phyloP scores from a whole-genome alignment of 2,888 invertebrate genomes.

The Lasioglossum malachurum region DNA sequence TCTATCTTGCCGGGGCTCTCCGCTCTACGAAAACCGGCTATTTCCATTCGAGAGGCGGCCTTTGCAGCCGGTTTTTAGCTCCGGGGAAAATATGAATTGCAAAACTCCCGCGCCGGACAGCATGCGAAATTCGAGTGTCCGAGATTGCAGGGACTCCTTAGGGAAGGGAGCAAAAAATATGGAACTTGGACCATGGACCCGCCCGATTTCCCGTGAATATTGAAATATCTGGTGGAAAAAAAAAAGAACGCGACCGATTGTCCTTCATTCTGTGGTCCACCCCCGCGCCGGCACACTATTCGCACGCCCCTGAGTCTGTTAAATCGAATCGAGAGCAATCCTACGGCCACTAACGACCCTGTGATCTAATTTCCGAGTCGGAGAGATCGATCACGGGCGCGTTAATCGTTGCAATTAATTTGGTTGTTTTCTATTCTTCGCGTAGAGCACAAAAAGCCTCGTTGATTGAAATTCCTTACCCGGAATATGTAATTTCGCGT shows the following conservation, averaged over 20 bases:
- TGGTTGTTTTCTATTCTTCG: too few relatives aligned
- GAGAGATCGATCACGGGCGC: background rate
- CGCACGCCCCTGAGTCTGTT: background rate
- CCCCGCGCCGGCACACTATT: background rate
- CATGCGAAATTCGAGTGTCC: slow-evolving; percentile 46
- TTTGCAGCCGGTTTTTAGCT: slow-evolving; percentile 33
- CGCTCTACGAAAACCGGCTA: slow-evolving; percentile 36
- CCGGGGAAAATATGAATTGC: slow-evolving; percentile 55
- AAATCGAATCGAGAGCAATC: background rate
- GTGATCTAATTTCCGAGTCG: background rate
- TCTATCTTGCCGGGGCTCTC: slow-evolving; percentile 32
- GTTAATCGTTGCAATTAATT: background rate
- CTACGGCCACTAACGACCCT: background rate
- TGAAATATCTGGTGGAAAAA: background rate
- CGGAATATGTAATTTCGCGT: background rate
- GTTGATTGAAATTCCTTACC: background rate
- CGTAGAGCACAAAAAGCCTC: background rate
- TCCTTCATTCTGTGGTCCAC: background rate
- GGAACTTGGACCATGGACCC: slow-evolving; percentile 7
- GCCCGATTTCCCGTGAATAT: slow-evolving; percentile 11
- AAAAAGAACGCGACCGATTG: background rate
- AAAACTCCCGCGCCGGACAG: slow-evolving; percentile 40
- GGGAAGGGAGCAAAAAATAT: slow-evolving; percentile 8
- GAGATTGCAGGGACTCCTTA: slow-evolving; percentile 37
- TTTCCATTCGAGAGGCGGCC: slow-evolving; percentile 46